phyloP scores from a whole-genome alignment of 2,888 invertebrate species.

The Caenorhabditis imperialis region DNA sequence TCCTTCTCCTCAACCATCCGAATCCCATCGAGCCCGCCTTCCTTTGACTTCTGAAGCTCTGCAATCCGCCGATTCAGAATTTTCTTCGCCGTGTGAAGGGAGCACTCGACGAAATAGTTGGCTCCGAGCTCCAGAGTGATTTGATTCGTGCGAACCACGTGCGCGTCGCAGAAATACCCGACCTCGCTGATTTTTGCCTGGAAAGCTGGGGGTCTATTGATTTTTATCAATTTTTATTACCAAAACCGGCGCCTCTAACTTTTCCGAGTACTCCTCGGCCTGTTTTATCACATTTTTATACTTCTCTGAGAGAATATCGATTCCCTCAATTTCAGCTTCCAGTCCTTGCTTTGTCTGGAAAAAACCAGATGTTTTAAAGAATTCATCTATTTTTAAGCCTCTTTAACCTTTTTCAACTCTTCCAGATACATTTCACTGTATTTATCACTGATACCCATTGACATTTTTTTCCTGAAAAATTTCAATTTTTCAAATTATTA shows the following conservation, averaged over 20 bases:
- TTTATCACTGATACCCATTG: too few relatives aligned
- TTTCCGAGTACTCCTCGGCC: slow-evolving; percentile 24
- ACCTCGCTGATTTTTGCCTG: slow-evolving; percentile 43
- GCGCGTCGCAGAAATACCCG: slow-evolving; percentile 44
- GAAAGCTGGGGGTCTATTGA: not conserved
- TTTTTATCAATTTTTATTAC: slow-evolving; percentile 1
- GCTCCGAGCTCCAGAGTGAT: slow-evolving; percentile 31
- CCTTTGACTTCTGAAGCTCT: slow-evolving; percentile 2
- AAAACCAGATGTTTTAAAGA: not conserved
- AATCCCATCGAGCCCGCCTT: slow-evolving; percentile 27
- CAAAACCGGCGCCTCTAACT: slow-evolving; percentile 26
- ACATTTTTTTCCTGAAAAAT: too few relatives aligned
- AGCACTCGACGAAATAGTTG: slow-evolving; percentile 29
- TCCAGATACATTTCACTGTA: too few relatives aligned
- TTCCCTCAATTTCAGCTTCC: slow-evolving; percentile 28
- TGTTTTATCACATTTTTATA: slow-evolving; percentile 11
- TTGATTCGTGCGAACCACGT: slow-evolving; percentile 38
- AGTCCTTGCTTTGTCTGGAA: slow-evolving; percentile 25
- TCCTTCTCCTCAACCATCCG: slow-evolving; percentile 29
- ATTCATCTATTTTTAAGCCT: too few relatives aligned
- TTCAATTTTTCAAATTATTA: too few relatives aligned
- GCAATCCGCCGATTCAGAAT: slow-evolving; percentile 14
- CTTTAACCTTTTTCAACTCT: too few relatives aligned
- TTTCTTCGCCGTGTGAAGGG: slow-evolving; percentile 28
- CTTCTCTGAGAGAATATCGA: slow-evolving; percentile 17